phyloP scores from a whole-genome alignment of 2,113 vertebrate genomes.

The Cynopterus brachyotis region DNA sequence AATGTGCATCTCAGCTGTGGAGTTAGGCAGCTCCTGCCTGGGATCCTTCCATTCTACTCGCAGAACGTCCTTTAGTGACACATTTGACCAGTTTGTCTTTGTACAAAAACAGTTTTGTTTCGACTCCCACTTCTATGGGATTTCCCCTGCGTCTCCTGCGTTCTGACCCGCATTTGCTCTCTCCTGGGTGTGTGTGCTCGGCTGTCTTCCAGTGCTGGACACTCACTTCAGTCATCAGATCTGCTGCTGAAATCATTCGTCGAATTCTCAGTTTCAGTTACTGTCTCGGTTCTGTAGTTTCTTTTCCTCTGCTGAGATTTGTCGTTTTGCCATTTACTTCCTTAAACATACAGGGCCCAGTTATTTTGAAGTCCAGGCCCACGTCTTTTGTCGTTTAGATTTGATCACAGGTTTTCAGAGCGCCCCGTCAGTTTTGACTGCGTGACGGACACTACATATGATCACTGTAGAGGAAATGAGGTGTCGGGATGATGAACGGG shows the following conservation, averaged over 20 bases:
- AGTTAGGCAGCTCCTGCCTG: neutral
- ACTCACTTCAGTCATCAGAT: neutral
- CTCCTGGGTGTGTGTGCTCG: neutral
- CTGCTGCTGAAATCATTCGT: neutral
- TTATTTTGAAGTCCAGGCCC: neutral
- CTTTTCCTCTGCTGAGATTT: neutral
- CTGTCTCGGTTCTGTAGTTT: neutral
- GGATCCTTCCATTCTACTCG: too few relatives aligned
- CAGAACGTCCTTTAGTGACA: too few relatives aligned
- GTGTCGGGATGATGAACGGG: too few relatives aligned
- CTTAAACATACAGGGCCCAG: neutral
- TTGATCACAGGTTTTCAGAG: neutral
- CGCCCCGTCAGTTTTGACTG: neutral
- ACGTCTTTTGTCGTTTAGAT: neutral
- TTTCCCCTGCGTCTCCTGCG: neutral
- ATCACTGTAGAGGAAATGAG: too few relatives aligned
- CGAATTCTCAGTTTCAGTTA: neutral
- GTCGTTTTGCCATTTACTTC: neutral
- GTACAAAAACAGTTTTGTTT: too few relatives aligned
- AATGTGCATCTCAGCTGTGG: neutral
- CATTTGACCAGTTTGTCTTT: too few relatives aligned
- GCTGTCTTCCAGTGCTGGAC: neutral
- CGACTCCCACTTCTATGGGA: too few relatives aligned
- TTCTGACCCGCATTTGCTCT: neutral
- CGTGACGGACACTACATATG: fast-evolving